Evolutionary conservation across 2,797 vertebrate species (phyloP).

Genomic region (Sparidentex hasta): DNA sequence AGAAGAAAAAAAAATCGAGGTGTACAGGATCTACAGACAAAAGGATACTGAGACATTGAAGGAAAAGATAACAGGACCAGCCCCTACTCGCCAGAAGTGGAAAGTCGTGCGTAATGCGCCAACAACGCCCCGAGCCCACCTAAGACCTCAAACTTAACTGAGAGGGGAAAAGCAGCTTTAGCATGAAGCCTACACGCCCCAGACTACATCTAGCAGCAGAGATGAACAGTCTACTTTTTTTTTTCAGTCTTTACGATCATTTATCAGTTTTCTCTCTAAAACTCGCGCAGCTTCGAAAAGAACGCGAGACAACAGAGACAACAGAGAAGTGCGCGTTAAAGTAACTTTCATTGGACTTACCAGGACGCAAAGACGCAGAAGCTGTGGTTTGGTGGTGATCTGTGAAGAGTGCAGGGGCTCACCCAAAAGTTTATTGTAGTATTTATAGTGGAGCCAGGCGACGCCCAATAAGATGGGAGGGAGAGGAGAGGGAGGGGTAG

Average conservation of each 20-base stretch:
- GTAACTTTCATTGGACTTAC: slow-evolving; percentile 53
- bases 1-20: background rate
- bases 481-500: slow-evolving; percentile 26
- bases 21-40: background rate
- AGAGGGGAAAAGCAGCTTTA: background rate
- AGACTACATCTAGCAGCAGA: no score
- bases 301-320: background rate
- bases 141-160: background rate
- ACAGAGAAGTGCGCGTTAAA: accelerated
- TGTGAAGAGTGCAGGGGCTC: slow-evolving; percentile 13
- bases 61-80: background rate
- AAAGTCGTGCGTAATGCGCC: slow-evolving; percentile 3
- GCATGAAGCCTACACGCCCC: background rate
- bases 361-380: slow-evolving; percentile 2
- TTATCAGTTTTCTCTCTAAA: accelerated
- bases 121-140: background rate
- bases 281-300: background rate
- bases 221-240: no score
- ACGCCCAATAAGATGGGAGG: slow-evolving; percentile 68
- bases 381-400: background rate
- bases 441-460: slow-evolving; percentile 68
- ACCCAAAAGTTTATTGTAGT: slow-evolving; percentile 24
- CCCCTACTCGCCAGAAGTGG: background rate
- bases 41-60: background rate
- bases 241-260: background rate